Evolutionary conservation across 2,797 vertebrate species (phyloP).

Genomic region (Antrozous pallidus): DNA sequence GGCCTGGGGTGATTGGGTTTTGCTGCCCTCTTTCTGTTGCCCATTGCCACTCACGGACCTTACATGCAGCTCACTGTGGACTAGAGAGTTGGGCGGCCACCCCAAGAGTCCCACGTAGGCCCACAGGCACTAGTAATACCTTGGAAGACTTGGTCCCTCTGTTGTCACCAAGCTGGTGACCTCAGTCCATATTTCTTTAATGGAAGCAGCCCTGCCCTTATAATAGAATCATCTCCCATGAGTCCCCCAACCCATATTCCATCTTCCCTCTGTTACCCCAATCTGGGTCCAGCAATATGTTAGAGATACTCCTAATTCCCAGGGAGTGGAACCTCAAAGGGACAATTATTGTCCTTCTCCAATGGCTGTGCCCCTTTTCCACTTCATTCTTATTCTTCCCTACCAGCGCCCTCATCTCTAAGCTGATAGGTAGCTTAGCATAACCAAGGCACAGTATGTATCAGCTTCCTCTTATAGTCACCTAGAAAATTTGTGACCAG

Average conservation of each 20-base stretch:
- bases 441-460: neutral
- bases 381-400: neutral
- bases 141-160: neutral
- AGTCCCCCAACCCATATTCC: neutral
- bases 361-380: neutral
- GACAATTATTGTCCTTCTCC: neutral
- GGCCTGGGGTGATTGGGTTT: no score
- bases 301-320: neutral
- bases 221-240: neutral
- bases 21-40: neutral
- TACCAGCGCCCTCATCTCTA: neutral
- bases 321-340: neutral
- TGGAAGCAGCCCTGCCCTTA: neutral
- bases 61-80: neutral
- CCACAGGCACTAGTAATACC: neutral
- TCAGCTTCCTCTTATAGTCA: neutral
- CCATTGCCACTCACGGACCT: fast-evolving
- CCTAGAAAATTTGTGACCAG: neutral
- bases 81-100: no score
- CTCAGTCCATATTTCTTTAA: neutral
- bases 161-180: neutral
- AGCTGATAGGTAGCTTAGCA: neutral
- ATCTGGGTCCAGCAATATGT: neutral
- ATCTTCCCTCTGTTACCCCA: neutral
- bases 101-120: neutral